phyloP scores from a whole-genome alignment of 2,113 vertebrate genomes.

The Microtus ochrogaster region DNA sequence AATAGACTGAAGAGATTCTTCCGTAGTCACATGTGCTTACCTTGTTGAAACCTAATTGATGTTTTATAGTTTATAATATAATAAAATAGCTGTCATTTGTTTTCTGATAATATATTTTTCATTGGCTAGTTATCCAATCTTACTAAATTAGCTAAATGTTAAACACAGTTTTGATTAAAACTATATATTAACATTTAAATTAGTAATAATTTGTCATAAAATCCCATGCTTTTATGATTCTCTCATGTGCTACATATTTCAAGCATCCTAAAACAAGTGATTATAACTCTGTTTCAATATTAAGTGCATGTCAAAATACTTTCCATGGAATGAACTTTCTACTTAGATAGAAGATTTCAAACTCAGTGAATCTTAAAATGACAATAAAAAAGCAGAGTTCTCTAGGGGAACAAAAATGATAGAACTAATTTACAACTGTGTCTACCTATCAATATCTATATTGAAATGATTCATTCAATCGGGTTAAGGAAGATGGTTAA shows the following conservation, averaged over 20 bases:
- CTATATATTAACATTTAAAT: neutral
- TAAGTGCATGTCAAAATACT: neutral
- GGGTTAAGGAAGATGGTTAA: neutral
- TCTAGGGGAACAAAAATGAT: neutral
- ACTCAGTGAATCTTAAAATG: neutral
- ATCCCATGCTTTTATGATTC: neutral
- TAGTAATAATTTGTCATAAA: neutral
- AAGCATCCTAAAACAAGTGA: neutral
- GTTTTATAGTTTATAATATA: neutral
- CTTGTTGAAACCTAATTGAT: neutral
- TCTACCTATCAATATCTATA: neutral
- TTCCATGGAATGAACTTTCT: neutral
- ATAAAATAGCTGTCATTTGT: neutral
- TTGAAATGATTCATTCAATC: neutral
- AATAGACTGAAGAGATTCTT: neutral
- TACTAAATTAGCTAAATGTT: neutral
- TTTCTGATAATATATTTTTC: neutral
- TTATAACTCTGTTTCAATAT: neutral
- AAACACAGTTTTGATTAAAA: neutral
- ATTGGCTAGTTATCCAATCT: neutral
- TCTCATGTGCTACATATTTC: neutral
- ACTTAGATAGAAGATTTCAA: neutral
- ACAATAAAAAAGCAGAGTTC: neutral
- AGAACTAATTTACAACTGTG: neutral
- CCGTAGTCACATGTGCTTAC: neutral